Evolutionary conservation across 2,113 vertebrate genomes (phyloP), one percentile per base, ranked within the genome.

Genomic region (Microtus montanus): DNA sequence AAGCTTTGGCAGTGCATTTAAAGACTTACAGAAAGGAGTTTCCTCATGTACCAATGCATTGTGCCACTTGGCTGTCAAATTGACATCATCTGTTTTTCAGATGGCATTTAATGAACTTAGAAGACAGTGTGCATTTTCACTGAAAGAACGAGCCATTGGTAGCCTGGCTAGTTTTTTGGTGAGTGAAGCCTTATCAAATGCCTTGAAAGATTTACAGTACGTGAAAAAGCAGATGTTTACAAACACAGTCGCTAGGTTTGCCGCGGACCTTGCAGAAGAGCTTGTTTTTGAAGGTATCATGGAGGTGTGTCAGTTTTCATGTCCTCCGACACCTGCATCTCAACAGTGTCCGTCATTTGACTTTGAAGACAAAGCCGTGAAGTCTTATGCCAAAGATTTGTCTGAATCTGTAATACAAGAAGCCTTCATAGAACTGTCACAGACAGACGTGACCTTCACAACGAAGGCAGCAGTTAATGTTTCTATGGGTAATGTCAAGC

Each of bases 261-360:
- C 99, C 6, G 98, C 99, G 28, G 99, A 99, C 95, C 98, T 99
- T 24, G 99, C 99, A 6, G 99, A 99, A 97, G 99, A 99, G 35
- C 98, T 99, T 86, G 98, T 99, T 90, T 99, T 99, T 98, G 99
- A 99, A 98, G 99, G 99, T 44, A 99, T 99, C 49, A 99, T 99
- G 99, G 99, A 99, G 97, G 99, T 99, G 1, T 99, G 99, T 95
- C 99, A 99, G 97, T 99, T 99, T 98, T 99, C 99, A 0, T 99
- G 99, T 97, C 99, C 99, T 13, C 98, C 99, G 0, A 99, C 99
- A 28, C 99, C 99, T 82, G 97, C 98, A 20, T 98, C 98, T 89
- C 96, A 98, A 15, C 98, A 98, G n/a, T 15, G 95, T 78, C 98
- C 98, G 94, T 97, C 98, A 3, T 99, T 99, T 98, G 98, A 99